Evolutionary conservation across 2,888 invertebrate genomes (phyloP).

Genomic region (Tridacna gigas): DNA sequence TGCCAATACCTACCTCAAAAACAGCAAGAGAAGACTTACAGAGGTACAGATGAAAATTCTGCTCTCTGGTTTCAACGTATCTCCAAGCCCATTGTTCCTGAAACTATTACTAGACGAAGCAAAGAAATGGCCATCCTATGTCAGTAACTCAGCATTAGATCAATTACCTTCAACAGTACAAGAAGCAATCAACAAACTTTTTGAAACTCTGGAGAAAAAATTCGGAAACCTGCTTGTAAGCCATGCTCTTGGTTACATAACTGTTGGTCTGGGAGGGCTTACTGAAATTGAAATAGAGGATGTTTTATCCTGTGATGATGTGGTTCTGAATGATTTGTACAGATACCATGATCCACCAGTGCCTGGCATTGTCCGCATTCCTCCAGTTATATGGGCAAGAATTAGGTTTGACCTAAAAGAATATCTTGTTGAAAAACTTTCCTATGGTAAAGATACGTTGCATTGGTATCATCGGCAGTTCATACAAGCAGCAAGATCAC

Average conservation of each 20-base stretch:
- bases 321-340: conserved; percentile 80
- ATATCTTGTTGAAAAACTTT: conserved; percentile 79
- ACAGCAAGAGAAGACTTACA: conserved; percentile 70
- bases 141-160: conserved; percentile 46
- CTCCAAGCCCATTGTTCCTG: conserved; percentile 78
- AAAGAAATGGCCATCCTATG: conserved; percentile 77
- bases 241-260: conserved; percentile 78
- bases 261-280: conserved; percentile 79
- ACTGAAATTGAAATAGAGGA: conserved; percentile 82
- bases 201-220: conserved; percentile 77
- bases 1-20: conserved; percentile 70
- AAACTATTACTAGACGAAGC: conserved; percentile 81
- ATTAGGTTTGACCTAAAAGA: conserved; percentile 78
- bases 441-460: conserved; percentile 78
- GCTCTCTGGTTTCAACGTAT: conserved; percentile 66
- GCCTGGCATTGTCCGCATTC: conserved; percentile 78
- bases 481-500: conserved; percentile 74
- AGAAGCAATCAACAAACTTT: conserved; percentile 76
- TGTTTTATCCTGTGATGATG: conserved; percentile 81
- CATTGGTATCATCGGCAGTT: conserved; percentile 83
- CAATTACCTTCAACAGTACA: conserved; percentile 70
- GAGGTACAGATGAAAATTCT: conserved; percentile 70
- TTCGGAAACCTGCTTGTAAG: conserved; percentile 76
- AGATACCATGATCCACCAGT: conserved; percentile 83
- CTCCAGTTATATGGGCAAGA: conserved; percentile 80